These are phyloP conservation scores for Trichechus manatus DNA, from an alignment of 2,113 vertebrate genomes.

Conservation along the genomic window DNA sequence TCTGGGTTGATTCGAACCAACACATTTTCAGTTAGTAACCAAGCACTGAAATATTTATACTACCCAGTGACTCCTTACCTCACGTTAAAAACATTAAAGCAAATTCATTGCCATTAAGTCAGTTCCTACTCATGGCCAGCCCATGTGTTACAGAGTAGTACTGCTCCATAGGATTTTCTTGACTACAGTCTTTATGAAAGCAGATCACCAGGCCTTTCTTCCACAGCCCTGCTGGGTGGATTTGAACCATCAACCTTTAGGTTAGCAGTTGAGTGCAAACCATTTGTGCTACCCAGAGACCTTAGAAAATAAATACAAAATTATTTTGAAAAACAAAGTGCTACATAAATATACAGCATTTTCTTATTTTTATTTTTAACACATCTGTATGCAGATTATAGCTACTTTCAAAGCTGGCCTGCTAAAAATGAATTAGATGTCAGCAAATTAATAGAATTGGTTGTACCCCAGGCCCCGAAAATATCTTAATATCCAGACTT, in stretches of 20 bases:
- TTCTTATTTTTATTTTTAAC: slow-evolving; percentile 66
- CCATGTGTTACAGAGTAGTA: background rate
- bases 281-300: background rate
- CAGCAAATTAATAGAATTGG: slow-evolving; percentile 32
- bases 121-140: background rate
- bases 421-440: slow-evolving; percentile 36
- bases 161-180: background rate
- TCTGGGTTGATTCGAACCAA: background rate
- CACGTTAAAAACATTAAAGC: background rate
- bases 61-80: background rate
- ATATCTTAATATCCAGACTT: slow-evolving; percentile 43
- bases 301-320: background rate
- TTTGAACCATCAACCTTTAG: background rate
- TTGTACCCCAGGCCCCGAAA: slow-evolving; percentile 49
- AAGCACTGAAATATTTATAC: background rate
- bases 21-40: background rate
- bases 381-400: background rate
- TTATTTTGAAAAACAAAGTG: background rate
- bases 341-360: background rate
- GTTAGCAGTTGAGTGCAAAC: background rate
- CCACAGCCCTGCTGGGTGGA: background rate
- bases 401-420: background rate
- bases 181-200: background rate
- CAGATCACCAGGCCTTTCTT: background rate
- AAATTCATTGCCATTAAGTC: background rate